Conservation (phyloP, 1,140 invertebrate species). For the Zaprionus gabonicus region DNA sequence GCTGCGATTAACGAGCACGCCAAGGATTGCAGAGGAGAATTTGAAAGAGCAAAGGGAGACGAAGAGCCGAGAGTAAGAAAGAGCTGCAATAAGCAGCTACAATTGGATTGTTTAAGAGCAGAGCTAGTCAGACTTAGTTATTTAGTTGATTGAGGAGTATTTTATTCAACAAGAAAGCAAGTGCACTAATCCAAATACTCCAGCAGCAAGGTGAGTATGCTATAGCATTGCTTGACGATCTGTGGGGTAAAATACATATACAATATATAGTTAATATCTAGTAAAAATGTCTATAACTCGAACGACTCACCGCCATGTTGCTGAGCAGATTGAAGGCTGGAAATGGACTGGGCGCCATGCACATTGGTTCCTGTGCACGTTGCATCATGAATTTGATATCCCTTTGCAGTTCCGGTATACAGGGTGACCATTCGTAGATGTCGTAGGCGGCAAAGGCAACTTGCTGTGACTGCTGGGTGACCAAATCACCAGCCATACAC, state of each 20-base stretch:
- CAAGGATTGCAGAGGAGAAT: neutral
- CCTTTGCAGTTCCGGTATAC: neutral
- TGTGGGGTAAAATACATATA: slow-evolving; percentile 1
- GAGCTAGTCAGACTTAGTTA: neutral
- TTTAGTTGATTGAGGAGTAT: slow-evolving; percentile 6
- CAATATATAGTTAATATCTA: too few species aligned
- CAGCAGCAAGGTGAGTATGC: slow-evolving; percentile 53
- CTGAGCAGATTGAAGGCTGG: slow-evolving; percentile 50
- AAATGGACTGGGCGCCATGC: slow-evolving; percentile 38
- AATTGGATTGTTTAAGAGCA: slow-evolving; percentile 14
- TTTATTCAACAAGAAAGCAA: slow-evolving; percentile 1
- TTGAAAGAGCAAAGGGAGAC: neutral
- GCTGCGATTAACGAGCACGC: slow-evolving; percentile 11
- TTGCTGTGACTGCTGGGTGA: slow-evolving; percentile 40
- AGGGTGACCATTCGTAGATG: slow-evolving; percentile 39
- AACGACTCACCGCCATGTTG: slow-evolving; percentile 48
- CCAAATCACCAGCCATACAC: slow-evolving; percentile 54
- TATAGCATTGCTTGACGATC: slow-evolving; percentile 64
- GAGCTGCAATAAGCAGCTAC: slow-evolving; percentile 3
- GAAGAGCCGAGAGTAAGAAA: too few species aligned
- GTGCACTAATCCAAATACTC: slow-evolving; percentile 48
- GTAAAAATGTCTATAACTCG: neutral
- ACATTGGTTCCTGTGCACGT: slow-evolving; percentile 42
- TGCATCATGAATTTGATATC: slow-evolving; percentile 46
- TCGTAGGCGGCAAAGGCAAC: slow-evolving; percentile 54